phyloP scores from a whole-genome alignment of 2,888 invertebrate genomes.

The Eremobia ochroleuca region DNA sequence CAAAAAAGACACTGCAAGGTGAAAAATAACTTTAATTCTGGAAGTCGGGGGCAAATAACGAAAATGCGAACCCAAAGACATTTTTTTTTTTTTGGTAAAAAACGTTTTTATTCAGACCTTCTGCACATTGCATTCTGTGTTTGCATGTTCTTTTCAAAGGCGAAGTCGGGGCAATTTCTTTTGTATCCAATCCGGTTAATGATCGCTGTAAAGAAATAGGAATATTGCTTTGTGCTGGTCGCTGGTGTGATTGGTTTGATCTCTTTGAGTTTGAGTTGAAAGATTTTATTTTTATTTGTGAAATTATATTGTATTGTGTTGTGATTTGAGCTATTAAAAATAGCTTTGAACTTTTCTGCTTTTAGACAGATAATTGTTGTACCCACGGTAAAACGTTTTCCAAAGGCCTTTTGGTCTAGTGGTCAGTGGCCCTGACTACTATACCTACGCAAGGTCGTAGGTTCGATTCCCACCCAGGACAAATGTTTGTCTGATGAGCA shows the following conservation, averaged over 20 bases:
- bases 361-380: too few species aligned
- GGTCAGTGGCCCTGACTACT: too few species aligned
- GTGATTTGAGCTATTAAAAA: background rate
- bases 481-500: too few species aligned
- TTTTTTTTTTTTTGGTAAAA: too few species aligned
- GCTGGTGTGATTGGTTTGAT: constrained; percentile 39
- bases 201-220: constrained; percentile 47
- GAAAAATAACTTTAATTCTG: too few species aligned
- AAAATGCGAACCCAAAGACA: too few species aligned
- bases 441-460: too few species aligned
- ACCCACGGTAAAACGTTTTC: background rate
- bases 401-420: too few species aligned
- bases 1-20: too few species aligned
- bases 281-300: constrained; percentile 7
- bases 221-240: constrained; percentile 43
- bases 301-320: background rate
- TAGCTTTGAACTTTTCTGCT: background rate
- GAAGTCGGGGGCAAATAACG: too few species aligned
- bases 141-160: constrained; percentile 46
- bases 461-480: too few species aligned
- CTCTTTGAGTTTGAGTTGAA: constrained; percentile 23
- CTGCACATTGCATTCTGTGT: constrained; percentile 8
- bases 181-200: constrained; percentile 63
- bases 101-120: too few species aligned
- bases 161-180: constrained; percentile 43